Conservation (phyloP, 2,888 invertebrate species). For the Gasteruption jaculator region DNA sequence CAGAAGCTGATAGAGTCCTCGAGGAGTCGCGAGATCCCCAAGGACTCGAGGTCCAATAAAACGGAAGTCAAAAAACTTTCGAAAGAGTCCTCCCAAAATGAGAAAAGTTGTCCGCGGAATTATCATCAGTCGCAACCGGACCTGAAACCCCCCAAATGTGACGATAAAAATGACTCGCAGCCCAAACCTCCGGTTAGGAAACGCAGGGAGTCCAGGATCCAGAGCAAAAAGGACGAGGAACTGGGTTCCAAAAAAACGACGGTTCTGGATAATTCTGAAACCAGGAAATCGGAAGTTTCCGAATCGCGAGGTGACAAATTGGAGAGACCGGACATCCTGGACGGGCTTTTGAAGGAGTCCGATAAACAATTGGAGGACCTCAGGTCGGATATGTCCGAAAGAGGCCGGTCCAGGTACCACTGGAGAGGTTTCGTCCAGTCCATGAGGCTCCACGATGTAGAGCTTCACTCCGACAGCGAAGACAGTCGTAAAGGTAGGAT, state of each 20-base stretch:
- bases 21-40: conserved; percentile 26
- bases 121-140: not conserved
- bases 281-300: conserved; percentile 10
- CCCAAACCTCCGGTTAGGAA: conserved; percentile 19
- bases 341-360: conserved; percentile 40
- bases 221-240: conserved; percentile 4
- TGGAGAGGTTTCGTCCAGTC: conserved; percentile 44
- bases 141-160: conserved; percentile 5
- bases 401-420: conserved; percentile 35
- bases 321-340: conserved; percentile 40
- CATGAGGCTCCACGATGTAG: conserved; percentile 40
- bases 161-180: conserved; percentile 11
- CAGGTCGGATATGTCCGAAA: conserved; percentile 30
- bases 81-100: conserved; percentile 16
- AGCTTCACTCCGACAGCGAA: conserved; percentile 42
- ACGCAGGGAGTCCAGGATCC: conserved; percentile 18
- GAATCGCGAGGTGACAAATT: conserved; percentile 11
- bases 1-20: conserved; percentile 36
- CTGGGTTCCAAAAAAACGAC: not conserved
- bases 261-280: conserved; percentile 10
- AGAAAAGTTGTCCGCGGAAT: not conserved
- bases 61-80: too few species aligned
- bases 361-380: conserved; percentile 37
- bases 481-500: conserved; percentile 42
- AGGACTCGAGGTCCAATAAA: too few species aligned